Conservation (phyloP, 2,888 invertebrate genomes). For the Phytoseiulus persimilis region DNA sequence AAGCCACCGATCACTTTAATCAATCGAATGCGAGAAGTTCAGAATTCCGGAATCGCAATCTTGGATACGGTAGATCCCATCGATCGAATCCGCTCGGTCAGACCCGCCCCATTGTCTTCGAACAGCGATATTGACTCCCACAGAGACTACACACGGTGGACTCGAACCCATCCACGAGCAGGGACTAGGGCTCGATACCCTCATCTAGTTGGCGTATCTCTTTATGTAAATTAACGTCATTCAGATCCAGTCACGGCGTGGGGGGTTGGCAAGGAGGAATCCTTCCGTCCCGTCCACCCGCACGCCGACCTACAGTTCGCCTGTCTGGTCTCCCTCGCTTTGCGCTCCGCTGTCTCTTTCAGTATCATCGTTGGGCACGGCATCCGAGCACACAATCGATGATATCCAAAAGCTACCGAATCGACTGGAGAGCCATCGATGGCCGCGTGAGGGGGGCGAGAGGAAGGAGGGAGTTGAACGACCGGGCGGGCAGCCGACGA, state of each 20-base stretch:
- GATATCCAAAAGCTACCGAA: neutral
- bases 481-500: neutral
- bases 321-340: neutral
- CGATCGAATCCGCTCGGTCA: neutral
- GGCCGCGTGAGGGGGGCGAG: neutral
- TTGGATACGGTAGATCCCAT: neutral
- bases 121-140: neutral
- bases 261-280: too few relatives aligned
- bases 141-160: neutral
- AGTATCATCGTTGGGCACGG: neutral
- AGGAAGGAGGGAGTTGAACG: neutral
- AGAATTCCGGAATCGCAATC: too few relatives aligned
- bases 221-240: neutral
- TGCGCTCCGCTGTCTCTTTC: neutral
- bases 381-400: neutral
- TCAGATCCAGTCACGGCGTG: neutral
- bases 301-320: neutral
- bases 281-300: neutral
- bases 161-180: neutral
- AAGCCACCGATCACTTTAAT: too few relatives aligned
- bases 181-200: neutral
- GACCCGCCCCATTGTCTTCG: neutral
- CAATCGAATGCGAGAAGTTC: too few relatives aligned
- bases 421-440: neutral
- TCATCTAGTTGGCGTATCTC: neutral